Evolutionary conservation across 1,140 invertebrate genomes (phyloP), one percentile per base, ranked within the genome.

Genomic region (Argopecten irradians): DNA sequence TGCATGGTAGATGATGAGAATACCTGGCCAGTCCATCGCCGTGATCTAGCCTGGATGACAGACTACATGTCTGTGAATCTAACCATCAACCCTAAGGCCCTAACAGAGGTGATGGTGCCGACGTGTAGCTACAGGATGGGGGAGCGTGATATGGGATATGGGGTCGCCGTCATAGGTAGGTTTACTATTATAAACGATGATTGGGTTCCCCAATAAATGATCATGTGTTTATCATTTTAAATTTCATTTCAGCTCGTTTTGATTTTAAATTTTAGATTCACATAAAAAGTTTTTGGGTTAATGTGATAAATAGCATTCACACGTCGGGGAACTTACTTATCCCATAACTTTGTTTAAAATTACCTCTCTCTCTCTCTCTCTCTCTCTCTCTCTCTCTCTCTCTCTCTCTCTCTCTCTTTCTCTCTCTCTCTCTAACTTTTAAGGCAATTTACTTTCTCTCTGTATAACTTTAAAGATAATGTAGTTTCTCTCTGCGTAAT

Each of bases 71-170:
- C 90, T 8, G 83, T 92, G 14, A 93, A 94, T 89, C 71, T 94
- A 14, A 92, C 87, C 19, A 71, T 39, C 0, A 90, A 91, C 46
- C 83, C 82, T 28, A 46, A 92, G 34, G 89, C 89, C 33, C 89
- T 93, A 34, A 89, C 90, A 33, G 98, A 99, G 96, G 97, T 99
- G 71, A 97, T 97, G 95, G 97, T 98, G 87, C 98, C 98, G 2
- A 98, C 98, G 0, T 98, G 98, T 95, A 99, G 98, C 8, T 99
- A 99, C 95, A 96, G 98, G 93, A 99, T 99, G 98, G 98, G 98
- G 1, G 97, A 97, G 33, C 92, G 93, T 14, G 96, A 97, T 89
- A 98, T 98, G 94, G 98, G 98, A 28, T 98, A 97, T 96, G 98
- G 98, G 55, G 97, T 97, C 90, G 97, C 97, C 8, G 96, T 98